A percentile compares a stretch with the other conserved stretches of the same genome.
Conservation (phyloP, 1,140 invertebrate species). For the Aplysia californica region DNA sequence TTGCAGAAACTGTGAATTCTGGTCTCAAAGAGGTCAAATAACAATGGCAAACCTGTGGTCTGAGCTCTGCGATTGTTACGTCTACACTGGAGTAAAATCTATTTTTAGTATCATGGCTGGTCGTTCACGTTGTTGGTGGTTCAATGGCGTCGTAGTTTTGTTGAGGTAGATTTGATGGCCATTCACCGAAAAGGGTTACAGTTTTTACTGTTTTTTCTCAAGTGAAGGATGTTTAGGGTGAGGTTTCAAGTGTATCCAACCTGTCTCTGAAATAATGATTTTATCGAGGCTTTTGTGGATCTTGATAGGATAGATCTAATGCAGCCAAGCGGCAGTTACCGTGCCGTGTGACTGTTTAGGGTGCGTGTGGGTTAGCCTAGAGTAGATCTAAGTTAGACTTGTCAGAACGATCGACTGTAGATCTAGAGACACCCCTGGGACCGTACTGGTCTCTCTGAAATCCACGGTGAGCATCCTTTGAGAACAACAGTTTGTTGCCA, state of each 20-base stretch:
- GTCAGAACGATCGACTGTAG: too few species aligned
- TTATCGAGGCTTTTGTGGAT: neutral
- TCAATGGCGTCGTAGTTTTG: slow-evolving; percentile 12
- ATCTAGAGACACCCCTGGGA: too few species aligned
- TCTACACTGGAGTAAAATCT: slow-evolving; percentile 10
- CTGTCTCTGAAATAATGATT: neutral
- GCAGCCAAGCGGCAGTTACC: neutral
- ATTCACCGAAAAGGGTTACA: neutral
- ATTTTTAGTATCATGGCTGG: slow-evolving; percentile 16
- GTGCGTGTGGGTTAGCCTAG: too few species aligned
- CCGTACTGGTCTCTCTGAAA: too few species aligned
- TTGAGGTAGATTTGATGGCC: neutral
- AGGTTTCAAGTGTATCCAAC: neutral
- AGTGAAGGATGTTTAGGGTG: neutral
- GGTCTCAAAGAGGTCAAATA: neutral
- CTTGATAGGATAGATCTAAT: neutral
- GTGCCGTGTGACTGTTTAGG: too few species aligned
- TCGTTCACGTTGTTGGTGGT: slow-evolving; percentile 24
- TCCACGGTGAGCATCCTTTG: too few species aligned
- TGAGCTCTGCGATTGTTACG: slow-evolving; percentile 6
- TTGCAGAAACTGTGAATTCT: neutral
- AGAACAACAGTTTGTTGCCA: too few species aligned
- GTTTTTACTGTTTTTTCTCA: neutral
- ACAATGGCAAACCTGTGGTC: neutral
- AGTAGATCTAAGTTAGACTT: too few species aligned